These are phyloP conservation scores for Ciona savignyi DNA, from an alignment of 23 tunicate genomes.

Conservation along the genomic window DNA sequence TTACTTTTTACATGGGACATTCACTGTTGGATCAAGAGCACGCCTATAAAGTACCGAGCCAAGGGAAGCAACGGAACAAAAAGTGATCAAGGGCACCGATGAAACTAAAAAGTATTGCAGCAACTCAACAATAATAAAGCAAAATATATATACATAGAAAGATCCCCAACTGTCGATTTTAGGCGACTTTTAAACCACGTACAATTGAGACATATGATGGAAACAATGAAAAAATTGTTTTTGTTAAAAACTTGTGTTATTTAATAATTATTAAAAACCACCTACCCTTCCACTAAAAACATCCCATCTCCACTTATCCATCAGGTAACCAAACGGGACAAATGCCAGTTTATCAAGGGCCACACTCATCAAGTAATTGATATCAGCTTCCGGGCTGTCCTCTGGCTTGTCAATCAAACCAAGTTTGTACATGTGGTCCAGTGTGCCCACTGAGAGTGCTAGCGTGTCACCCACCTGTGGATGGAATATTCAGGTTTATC, in stretches of 20 bases:
- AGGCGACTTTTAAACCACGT: too few species aligned
- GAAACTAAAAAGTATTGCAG: too few species aligned
- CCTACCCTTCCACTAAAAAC: constrained; percentile 89
- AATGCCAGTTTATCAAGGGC: constrained; percentile 93
- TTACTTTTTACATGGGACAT: too few species aligned
- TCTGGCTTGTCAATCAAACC: constrained; percentile 67
- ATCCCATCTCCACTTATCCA: constrained; percentile 99
- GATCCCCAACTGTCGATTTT: too few species aligned
- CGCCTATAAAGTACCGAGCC: too few species aligned
- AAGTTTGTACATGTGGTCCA: constrained; percentile 87
- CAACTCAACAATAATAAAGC: too few species aligned
- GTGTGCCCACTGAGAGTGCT: constrained; percentile 84
- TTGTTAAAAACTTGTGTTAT: too few species aligned
- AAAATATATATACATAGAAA: too few species aligned
- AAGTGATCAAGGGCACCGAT: too few species aligned
- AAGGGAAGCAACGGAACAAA: too few species aligned
- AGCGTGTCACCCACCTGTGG: constrained; percentile 98
- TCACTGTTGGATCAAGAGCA: too few species aligned
- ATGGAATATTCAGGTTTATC: too few species aligned
- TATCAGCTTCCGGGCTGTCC: constrained; percentile 64
- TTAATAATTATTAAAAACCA: neutral
- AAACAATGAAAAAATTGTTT: neutral
- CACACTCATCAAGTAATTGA: constrained; percentile 98
- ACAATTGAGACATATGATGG: neutral
- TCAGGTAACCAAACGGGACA: constrained; percentile 96